Evolutionary conservation across 2,797 vertebrate species (phyloP), one percentile per base, ranked within the genome.

Genomic region (Danio choprae): DNA sequence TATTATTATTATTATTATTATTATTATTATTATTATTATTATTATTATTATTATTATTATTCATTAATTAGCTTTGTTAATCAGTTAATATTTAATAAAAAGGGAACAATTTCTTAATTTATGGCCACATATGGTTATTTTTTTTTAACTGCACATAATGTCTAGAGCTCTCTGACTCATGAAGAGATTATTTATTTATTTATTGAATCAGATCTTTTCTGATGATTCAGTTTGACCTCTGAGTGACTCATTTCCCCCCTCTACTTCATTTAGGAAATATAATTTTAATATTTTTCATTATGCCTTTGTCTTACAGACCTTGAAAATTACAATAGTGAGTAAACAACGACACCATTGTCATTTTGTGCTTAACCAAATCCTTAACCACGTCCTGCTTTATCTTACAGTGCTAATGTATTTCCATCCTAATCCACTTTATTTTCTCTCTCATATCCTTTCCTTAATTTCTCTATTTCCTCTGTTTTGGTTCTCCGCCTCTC

Each of bases 401-500:
- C 43, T 59, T 16, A 69, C 43, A 40, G 78, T 50, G 5, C 55
- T 40, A 50, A 58, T 69, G 8, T 16, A 59, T 78, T 70, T 70
- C 65, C 65, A 7, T 78, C 36, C 56, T 41, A 60, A 60, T 69
- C 55, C 29, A 58, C 1, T 40, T 12, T 46, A 44, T 84, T 40
- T 56, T 74, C 18, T 70, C 48, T 69, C 20, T 29, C 70, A 74
- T 69, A 75, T 86, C 84, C 81, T 85, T 86, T 83, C 87, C 44
- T 15, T 86, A 81, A 77, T 51, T 59, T 60, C 29, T 65, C 18
- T 2, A 53, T 74, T 79, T 51, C 60, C 22, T 15, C 4, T 22
- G 59, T 62, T 59, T 85, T 87, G 86, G 86, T 84, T 89, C 83
- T 86, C 78, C 84, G 48, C 73, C 79, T 84, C 71, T 65, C 72